Evolutionary conservation across 1,140 invertebrate species (phyloP), one percentile per base, ranked within the genome.

Genomic region (Heliothis subflexa): DNA sequence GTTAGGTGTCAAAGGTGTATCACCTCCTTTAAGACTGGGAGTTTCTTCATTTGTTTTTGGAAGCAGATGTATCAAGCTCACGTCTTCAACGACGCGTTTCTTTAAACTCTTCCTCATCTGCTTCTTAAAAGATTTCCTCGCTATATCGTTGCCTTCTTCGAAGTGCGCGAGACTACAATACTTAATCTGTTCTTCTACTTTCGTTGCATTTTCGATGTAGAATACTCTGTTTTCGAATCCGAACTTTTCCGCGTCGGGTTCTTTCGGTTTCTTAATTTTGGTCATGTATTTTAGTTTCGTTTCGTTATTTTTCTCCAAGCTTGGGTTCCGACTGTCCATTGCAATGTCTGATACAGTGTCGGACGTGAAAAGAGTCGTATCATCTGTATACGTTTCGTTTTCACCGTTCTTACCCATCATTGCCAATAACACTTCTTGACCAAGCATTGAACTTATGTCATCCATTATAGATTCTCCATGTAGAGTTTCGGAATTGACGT

Each of bases 91-190:
- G 0, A 87, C 72, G 54, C 88, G 86, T 73, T 93, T 93, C 80
- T 94, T 95, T 16, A 94, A 80, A 78, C 94, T 95, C 64, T 93
- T 94, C 49, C 86, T 89, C n/a, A 94, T 66, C 54, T 93, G 91
- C 75, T 95, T 95, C 85, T 97, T 97, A 86, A 97, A 97, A 3
- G 97, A 97, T 86, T 96, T 96, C 64, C 97, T 95, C 1, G 96
- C 97, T 76, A 97, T 98, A 87, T 98, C 97, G 88, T 96, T 97
- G 47, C 97, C 97, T 93, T 97, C 97, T 78, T 96, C 96, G 86
- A 97, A 97, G 82, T 97, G 96, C 7, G 97, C 97, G 82, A 97
- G 93, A 87, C 96, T 97, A 85, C 96, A 97, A 89, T 96, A 97
- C 82, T 96, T 96, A 59, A 95, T 95, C 64, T 96, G 96, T 85